Evolutionary conservation across 2,113 vertebrate genomes (phyloP).

Genomic region (Dendropsophus ebraccatus): DNA sequence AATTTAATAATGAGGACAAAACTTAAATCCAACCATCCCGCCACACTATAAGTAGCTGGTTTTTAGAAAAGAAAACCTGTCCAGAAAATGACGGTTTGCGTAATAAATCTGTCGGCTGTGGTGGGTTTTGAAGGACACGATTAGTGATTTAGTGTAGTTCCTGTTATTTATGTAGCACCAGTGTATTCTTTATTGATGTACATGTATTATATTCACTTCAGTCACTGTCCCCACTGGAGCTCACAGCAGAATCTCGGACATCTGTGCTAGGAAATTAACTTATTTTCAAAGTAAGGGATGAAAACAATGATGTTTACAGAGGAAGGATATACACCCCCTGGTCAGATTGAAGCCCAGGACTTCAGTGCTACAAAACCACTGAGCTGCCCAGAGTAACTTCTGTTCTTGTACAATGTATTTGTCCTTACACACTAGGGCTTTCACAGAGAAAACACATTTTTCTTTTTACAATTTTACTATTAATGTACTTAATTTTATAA

Average conservation of each 20-base stretch:
- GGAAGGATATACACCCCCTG: not conserved
- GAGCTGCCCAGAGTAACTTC: not conserved
- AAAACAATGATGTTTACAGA: not conserved
- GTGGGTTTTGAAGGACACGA: too few species aligned
- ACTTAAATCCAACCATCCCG: too few species aligned
- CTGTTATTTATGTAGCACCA: not conserved
- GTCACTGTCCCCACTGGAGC: not conserved
- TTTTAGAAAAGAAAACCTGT: too few species aligned
- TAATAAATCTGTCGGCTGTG: too few species aligned
- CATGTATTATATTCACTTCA: not conserved
- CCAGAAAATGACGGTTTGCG: too few species aligned
- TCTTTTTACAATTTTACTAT: conserved; percentile 6
- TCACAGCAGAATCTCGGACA: not conserved
- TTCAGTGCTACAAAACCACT: not conserved
- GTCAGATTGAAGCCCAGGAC: not conserved
- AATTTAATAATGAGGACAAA: too few species aligned
- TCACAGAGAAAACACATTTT: not conserved
- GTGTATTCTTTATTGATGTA: not conserved
- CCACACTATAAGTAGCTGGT: too few species aligned
- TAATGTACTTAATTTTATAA: conserved; percentile 3
- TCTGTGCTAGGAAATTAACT: not conserved
- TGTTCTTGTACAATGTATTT: not conserved
- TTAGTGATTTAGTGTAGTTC: not conserved
- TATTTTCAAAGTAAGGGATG: not conserved
- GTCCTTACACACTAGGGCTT: not conserved